Percentiles rank a stretch among this genome's conserved stretches.
Conservation (phyloP, 2,113 vertebrate genomes). For the Aphyosemion australe region DNA sequence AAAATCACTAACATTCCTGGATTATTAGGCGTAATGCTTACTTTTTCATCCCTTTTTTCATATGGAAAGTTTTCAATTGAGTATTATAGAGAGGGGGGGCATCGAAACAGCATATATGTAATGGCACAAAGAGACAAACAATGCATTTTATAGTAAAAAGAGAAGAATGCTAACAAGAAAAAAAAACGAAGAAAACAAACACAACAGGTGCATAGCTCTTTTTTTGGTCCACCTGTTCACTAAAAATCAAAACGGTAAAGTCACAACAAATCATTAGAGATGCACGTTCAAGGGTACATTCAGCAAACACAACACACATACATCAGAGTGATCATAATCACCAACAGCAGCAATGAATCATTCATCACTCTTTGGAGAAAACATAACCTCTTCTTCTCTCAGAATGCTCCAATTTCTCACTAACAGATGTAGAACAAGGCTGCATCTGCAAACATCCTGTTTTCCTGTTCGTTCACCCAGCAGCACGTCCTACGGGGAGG, state of each 20-base stretch:
- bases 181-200: slow-evolving; percentile 9
- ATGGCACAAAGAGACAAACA: slow-evolving; percentile 32
- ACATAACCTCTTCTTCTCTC: slow-evolving; percentile 35
- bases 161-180: not conserved
- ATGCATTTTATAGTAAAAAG: slow-evolving; percentile 26
- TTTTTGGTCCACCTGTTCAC: slow-evolving; percentile 16
- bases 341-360: slow-evolving; percentile 54
- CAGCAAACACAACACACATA: slow-evolving; percentile 51
- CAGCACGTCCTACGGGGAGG: slow-evolving; percentile 54
- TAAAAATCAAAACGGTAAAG: not conserved
- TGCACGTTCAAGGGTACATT: slow-evolving; percentile 39
- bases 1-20: slow-evolving; percentile 28
- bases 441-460: slow-evolving; percentile 28
- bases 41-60: slow-evolving; percentile 37
- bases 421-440: slow-evolving; percentile 33
- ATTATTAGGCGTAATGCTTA: slow-evolving; percentile 29
- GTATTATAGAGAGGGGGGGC: not conserved
- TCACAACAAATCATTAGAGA: slow-evolving; percentile 34
- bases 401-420: slow-evolving; percentile 37
- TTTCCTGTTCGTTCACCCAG: slow-evolving; percentile 33
- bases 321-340: slow-evolving; percentile 43
- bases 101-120: slow-evolving; percentile 30
- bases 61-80: slow-evolving; percentile 33
- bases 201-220: slow-evolving; percentile 23
- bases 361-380: slow-evolving; percentile 50